phyloP scores from a whole-genome alignment of 2,888 invertebrate species.

The Pandemis corylana region DNA sequence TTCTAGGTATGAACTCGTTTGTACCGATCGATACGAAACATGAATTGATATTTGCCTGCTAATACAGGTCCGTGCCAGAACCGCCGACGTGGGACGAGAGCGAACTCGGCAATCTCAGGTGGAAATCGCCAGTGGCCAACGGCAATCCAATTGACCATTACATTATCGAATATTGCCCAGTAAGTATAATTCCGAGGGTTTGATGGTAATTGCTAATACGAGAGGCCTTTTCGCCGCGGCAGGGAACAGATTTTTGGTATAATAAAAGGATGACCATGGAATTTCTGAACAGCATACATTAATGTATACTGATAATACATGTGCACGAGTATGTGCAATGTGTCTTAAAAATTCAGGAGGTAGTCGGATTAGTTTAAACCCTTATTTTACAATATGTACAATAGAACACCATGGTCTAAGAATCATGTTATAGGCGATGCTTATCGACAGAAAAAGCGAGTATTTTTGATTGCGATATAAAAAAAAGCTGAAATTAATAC shows the following conservation, averaged over 20 bases:
- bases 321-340: too few species aligned
- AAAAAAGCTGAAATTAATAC: too few species aligned
- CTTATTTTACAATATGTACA: too few species aligned
- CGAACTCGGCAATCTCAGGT: slow-evolving; percentile 56
- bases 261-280: neutral
- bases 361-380: too few species aligned
- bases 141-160: slow-evolving; percentile 71
- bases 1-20: neutral
- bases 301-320: too few species aligned
- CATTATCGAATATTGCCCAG: slow-evolving; percentile 66
- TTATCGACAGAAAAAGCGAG: too few species aligned
- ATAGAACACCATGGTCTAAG: too few species aligned
- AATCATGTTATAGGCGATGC: too few species aligned
- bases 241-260: neutral
- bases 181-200: slow-evolving; percentile 49
- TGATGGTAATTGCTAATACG: slow-evolving; percentile 17
- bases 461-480: too few species aligned
- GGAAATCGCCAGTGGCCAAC: slow-evolving; percentile 64
- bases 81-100: slow-evolving; percentile 60
- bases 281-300: neutral
- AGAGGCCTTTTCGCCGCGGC: slow-evolving; percentile 9
- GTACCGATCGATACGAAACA: neutral
- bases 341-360: too few species aligned
- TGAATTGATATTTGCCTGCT: slow-evolving; percentile 1
- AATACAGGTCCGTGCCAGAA: slow-evolving; percentile 66